A percentile compares a stretch with the other conserved stretches of the same genome.
Conservation (phyloP, 2,888 invertebrate genomes). For the Drosophila prolongata region DNA sequence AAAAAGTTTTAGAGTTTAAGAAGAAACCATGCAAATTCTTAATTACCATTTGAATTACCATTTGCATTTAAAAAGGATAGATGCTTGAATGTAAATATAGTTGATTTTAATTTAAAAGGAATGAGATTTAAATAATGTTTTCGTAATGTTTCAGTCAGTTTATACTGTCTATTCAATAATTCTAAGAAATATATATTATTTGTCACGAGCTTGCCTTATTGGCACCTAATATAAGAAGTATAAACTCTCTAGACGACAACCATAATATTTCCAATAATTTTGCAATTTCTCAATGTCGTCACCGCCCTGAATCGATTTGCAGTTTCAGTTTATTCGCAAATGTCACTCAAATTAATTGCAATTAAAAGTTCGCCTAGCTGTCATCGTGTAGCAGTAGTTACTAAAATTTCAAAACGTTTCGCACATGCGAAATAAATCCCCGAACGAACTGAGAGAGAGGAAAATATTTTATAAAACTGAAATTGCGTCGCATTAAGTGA, state of each 20-base stretch:
- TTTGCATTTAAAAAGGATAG: too few relatives aligned
- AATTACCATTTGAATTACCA: too few relatives aligned
- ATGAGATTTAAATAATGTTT: too few relatives aligned
- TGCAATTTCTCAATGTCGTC: slow-evolving; percentile 32
- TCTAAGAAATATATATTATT: too few relatives aligned
- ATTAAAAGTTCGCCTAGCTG: slow-evolving; percentile 50
- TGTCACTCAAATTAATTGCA: slow-evolving; percentile 67
- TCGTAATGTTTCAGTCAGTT: too few relatives aligned
- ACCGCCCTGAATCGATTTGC: slow-evolving; percentile 17
- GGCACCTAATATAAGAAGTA: background rate
- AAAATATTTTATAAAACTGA: slow-evolving; percentile 16
- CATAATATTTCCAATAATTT: slow-evolving; percentile 7
- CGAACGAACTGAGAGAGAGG: background rate
- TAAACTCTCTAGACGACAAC: background rate
- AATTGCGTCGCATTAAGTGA: slow-evolving; percentile 50
- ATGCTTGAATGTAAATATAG: too few relatives aligned
- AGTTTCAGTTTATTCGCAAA: slow-evolving; percentile 48
- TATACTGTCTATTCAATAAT: too few relatives aligned
- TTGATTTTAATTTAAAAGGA: too few relatives aligned
- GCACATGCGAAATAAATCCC: slow-evolving; percentile 1
- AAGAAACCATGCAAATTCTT: too few relatives aligned
- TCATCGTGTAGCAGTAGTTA: slow-evolving; percentile 21
- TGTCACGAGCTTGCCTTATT: too few relatives aligned
- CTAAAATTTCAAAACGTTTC: slow-evolving; percentile 30
- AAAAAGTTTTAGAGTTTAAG: background rate